Evolutionary conservation across 2,113 vertebrate species (phyloP).

Genomic region (Archilochus colubris): DNA sequence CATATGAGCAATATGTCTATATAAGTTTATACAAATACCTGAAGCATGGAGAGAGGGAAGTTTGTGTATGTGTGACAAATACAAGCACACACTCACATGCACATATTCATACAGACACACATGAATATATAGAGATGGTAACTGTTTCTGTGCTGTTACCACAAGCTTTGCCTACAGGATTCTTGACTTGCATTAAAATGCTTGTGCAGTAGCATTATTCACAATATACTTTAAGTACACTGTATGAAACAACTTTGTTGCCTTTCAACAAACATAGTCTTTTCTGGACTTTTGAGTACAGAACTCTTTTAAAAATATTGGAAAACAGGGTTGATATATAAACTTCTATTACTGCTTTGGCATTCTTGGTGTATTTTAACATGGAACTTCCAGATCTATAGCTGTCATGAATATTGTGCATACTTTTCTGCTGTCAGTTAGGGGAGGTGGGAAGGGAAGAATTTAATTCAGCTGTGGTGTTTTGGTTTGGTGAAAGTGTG

Average conservation of each 20-base stretch:
- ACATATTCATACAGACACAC: too few species aligned
- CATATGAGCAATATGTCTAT: neutral
- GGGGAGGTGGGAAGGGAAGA: neutral
- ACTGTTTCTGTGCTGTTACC: neutral
- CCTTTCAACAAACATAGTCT: neutral
- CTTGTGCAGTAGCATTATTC: neutral
- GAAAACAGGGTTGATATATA: neutral
- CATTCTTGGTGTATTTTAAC: neutral
- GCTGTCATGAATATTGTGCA: neutral
- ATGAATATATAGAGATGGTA: neutral
- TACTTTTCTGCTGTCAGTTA: neutral
- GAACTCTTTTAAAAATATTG: neutral
- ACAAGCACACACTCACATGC: neutral
- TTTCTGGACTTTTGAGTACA: neutral
- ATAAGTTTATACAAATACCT: neutral
- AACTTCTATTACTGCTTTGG: neutral
- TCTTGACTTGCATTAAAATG: neutral
- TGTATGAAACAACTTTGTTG: neutral
- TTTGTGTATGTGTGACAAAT: neutral
- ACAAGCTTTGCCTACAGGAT: neutral
- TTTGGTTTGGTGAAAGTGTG: neutral
- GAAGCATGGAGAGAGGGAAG: neutral
- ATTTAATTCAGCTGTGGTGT: neutral
- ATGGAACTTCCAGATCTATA: neutral
- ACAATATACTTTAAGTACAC: neutral